Conservation (phyloP, 2,113 vertebrate genomes). For the Thunnus thynnus region DNA sequence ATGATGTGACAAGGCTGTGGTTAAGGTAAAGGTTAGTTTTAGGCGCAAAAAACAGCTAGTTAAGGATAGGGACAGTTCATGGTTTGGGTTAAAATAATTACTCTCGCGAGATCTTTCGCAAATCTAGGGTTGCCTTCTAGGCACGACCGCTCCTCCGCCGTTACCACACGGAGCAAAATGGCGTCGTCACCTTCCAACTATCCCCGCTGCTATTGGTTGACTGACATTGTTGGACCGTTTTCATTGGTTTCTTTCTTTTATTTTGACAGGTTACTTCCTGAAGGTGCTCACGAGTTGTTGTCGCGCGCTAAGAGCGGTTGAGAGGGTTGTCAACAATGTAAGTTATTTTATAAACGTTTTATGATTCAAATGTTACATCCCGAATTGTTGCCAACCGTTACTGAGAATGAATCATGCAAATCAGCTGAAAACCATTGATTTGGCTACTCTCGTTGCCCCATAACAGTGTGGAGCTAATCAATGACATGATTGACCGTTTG, state of each 20-base stretch:
- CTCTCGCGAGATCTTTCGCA: too few relatives aligned
- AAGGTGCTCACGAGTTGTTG: conserved; percentile 8
- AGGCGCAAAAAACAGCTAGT: too few relatives aligned
- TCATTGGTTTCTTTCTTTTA: conserved; percentile 58
- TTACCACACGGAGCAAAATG: conserved; percentile 71
- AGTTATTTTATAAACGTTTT: conserved; percentile 25
- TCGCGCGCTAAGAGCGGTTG: background rate
- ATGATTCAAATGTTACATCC: background rate
- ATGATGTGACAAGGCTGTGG: too few relatives aligned
- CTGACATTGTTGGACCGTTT: background rate
- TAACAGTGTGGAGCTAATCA: background rate
- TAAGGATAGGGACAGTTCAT: too few relatives aligned
- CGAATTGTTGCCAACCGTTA: background rate
- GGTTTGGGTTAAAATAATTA: too few relatives aligned
- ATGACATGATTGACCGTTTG: background rate
- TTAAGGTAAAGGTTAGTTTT: too few relatives aligned
- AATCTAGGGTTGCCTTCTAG: too few relatives aligned
- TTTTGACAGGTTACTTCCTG: conserved; percentile 45
- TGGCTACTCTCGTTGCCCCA: background rate
- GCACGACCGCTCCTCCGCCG: background rate
- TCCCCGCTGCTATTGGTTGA: conserved; percentile 59
- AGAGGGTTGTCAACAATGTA: conserved; percentile 32
- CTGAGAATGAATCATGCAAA: too few relatives aligned
- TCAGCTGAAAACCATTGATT: background rate
- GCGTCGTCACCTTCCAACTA: conserved; percentile 59